A percentile compares a stretch with the other conserved stretches of the same genome.
Evolutionary conservation across 2,113 vertebrate genomes (phyloP).

Genomic region (Sinocyclocheilus anophthalmus): DNA sequence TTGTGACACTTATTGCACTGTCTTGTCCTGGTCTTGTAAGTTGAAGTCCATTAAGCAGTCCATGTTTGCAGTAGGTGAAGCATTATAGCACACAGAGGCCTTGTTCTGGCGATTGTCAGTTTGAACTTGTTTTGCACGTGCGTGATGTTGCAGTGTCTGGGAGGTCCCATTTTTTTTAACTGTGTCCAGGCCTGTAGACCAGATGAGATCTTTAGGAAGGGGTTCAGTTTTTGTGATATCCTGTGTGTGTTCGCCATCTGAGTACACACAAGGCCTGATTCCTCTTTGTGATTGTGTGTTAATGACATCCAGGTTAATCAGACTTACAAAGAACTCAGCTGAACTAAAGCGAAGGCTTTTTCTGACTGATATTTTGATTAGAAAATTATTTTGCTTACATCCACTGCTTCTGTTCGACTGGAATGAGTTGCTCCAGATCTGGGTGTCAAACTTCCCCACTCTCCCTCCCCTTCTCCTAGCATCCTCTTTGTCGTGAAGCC

Average conservation of each 20-base stretch:
- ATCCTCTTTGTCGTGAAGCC: constrained; percentile 66
- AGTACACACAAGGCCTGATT: constrained; percentile 51
- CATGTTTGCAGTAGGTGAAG: not conserved
- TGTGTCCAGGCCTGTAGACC: constrained; percentile 65
- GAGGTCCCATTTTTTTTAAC: constrained; percentile 64
- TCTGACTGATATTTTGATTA: constrained; percentile 53
- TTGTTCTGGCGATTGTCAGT: constrained; percentile 31
- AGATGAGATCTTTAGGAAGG: constrained; percentile 73
- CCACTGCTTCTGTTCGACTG: constrained; percentile 56
- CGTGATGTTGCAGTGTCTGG: constrained; percentile 64
- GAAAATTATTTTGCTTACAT: constrained; percentile 57
- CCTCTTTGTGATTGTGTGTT: constrained; percentile 42
- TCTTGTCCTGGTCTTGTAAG: not conserved
- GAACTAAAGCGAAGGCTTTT: constrained; percentile 46
- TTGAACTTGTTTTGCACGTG: constrained; percentile 54
- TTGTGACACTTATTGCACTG: not conserved
- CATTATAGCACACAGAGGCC: not conserved
- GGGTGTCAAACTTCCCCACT: constrained; percentile 26
- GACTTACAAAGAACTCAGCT: constrained; percentile 40
- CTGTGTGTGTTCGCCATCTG: constrained; percentile 62
- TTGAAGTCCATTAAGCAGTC: not conserved
- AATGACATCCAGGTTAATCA: constrained; percentile 53
- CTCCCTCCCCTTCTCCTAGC: constrained; percentile 34
- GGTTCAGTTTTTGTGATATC: constrained; percentile 66
- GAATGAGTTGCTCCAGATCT: constrained; percentile 60